A percentile compares a stretch with the other conserved stretches of the same genome.
Conservation (phyloP, 1,140 invertebrate genomes). For the Drosophila insularis region DNA sequence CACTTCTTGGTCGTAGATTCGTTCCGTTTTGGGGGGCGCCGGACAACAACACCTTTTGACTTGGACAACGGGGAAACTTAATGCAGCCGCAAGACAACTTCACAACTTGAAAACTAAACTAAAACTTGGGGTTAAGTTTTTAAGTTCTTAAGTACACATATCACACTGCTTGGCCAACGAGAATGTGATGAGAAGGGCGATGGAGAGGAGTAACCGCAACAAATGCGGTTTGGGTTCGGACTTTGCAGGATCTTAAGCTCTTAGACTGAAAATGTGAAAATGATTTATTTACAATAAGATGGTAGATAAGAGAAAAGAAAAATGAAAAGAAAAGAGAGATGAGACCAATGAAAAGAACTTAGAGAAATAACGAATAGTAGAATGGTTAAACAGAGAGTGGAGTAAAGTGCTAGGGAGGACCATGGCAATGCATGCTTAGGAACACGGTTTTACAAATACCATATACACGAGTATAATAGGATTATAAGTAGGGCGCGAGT, state of each 20-base stretch:
- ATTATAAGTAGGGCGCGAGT: conserved; percentile 6
- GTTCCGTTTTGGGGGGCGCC: conserved; percentile 16
- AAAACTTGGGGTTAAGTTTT: conserved; percentile 50
- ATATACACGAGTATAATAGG: background rate
- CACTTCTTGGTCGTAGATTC: background rate
- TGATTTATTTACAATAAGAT: conserved; percentile 46
- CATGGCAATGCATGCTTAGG: conserved; percentile 1
- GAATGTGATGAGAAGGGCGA: background rate
- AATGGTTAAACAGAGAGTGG: background rate
- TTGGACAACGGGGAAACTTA: conserved; percentile 30
- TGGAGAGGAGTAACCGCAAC: conserved; percentile 30
- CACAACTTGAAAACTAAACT: conserved; percentile 38
- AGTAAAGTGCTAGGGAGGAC: background rate
- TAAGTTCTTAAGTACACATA: conserved; percentile 64
- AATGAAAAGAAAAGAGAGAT: conserved; percentile 14
- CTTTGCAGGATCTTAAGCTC: conserved; percentile 37
- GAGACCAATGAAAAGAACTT: conserved; percentile 5
- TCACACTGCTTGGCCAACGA: conserved; percentile 40
- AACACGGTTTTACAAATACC: conserved; percentile 19
- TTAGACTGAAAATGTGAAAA: conserved; percentile 32
- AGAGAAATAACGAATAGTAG: background rate
- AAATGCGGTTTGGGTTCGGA: conserved; percentile 46
- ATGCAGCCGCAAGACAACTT: conserved; percentile 50
- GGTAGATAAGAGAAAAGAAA: conserved; percentile 11
- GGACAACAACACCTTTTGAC: conserved; percentile 33